Evolutionary conservation across 1,140 invertebrate genomes (phyloP).

Genomic region (Meloidogyne exigua): DNA sequence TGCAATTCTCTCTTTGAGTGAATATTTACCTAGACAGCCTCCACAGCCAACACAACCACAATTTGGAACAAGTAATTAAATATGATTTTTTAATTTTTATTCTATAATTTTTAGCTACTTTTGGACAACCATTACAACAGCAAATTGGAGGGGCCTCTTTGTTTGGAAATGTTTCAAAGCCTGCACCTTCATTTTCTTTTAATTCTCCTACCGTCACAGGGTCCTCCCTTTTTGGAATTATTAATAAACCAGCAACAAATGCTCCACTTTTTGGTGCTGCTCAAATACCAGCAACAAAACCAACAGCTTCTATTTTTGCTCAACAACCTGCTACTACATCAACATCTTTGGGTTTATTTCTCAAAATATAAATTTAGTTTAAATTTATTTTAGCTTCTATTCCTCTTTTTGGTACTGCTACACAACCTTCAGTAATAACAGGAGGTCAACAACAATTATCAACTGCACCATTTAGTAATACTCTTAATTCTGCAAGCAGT

Average conservation of each 20-base stretch:
- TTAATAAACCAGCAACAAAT: neutral
- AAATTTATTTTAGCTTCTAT: neutral
- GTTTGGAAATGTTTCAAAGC: conserved; percentile 5
- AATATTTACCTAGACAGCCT: conserved; percentile 24
- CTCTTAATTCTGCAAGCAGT: conserved; percentile 22
- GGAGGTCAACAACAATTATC: neutral
- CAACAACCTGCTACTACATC: neutral
- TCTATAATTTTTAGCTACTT: conserved; percentile 9
- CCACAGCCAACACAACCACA: conserved; percentile 6
- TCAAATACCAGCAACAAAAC: neutral
- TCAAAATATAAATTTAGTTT: neutral
- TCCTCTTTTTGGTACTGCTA: neutral
- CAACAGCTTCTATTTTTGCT: neutral
- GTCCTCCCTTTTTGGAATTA: neutral
- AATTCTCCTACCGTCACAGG: conserved; percentile 7
- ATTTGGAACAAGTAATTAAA: conserved; percentile 25
- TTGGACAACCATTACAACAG: conserved; percentile 13
- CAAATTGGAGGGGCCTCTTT: neutral
- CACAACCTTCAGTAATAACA: neutral
- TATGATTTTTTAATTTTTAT: neutral
- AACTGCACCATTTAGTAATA: conserved; percentile 16
- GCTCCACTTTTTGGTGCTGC: neutral
- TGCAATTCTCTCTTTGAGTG: conserved; percentile 22
- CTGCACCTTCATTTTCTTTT: neutral
- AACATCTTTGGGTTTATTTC: neutral